Conservation (phyloP, 2,888 invertebrate genomes). For the Aspidapion aeneum region DNA sequence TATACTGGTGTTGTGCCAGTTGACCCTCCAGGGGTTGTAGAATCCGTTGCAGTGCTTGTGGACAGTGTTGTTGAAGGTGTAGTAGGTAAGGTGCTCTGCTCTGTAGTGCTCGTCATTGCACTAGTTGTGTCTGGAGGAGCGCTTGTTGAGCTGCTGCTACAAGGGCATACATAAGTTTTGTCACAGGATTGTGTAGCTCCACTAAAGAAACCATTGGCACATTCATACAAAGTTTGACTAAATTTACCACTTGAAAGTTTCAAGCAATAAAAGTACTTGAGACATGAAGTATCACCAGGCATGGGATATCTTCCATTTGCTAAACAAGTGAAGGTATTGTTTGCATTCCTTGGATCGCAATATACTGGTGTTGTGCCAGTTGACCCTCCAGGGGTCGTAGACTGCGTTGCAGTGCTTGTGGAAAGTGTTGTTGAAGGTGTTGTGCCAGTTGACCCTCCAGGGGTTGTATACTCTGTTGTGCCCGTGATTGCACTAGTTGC, state of each 20-base stretch:
- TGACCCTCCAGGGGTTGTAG: too few relatives aligned
- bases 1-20: too few relatives aligned
- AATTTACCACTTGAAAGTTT: slow-evolving; percentile 16
- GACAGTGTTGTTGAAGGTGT: too few relatives aligned
- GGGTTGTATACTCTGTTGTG: too few relatives aligned
- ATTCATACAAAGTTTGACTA: slow-evolving; percentile 34
- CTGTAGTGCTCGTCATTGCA: neutral
- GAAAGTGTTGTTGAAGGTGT: neutral
- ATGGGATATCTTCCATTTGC: slow-evolving; percentile 25
- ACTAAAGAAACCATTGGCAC: slow-evolving; percentile 8
- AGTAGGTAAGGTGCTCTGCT: too few relatives aligned
- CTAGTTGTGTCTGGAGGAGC: neutral
- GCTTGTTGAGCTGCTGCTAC: neutral
- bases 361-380: neutral
- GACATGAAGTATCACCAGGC: slow-evolving; percentile 25
- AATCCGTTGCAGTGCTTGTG: too few relatives aligned
- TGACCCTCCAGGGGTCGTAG: too few relatives aligned
- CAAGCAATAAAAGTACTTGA: slow-evolving; percentile 26
- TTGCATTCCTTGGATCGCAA: slow-evolving; percentile 3
- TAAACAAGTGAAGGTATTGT: slow-evolving; percentile 18
- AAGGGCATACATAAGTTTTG: slow-evolving; percentile 32
- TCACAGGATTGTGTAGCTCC: slow-evolving; percentile 4
- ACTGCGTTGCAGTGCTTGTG: neutral
- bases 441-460: too few relatives aligned
- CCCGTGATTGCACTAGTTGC: too few relatives aligned